Base-by-base conservation (phyloP, 2,113 vertebrate species). In the Lethenteron camtschaticum region DNA sequence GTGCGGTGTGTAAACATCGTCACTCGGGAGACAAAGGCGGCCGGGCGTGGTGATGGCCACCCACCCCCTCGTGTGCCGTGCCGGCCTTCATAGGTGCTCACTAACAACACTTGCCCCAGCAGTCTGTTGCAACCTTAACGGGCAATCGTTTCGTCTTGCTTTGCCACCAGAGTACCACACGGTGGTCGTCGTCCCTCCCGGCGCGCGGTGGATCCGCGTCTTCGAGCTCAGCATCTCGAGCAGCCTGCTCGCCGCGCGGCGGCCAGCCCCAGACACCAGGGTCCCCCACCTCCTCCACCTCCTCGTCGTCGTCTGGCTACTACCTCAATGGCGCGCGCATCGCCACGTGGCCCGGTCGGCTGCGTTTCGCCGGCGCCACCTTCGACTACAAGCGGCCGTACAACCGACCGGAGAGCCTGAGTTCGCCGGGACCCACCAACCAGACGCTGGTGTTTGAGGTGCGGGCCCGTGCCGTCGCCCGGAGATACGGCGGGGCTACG, bases 391-490 rank as follows among this genome's bases (percentile, higher is more conserved):
- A 86, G 58, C 87, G 90, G 12, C 79, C 88, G 69, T 83, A 84
- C 68, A 82, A 81, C 78, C 83, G 76, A 56, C 89, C 87, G 0
- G 94, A 96, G 80, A 90, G 83, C 14, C 83, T 99, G 68, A 86
- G 80, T 3, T 83, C 89, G 0, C 73, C 82, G 0, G 94, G 94
- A 68, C 90, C 94, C 1, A 96, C 87, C 72, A 96, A 96, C 73
- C 90, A 96, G 84, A 95, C 88, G 0, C 82, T 99, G 73, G 83
- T 89, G 78, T 89, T 99, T 83, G 90, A 96, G 81, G 92, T 99
- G 86, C 90, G 90, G 73, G 72, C 63, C 24, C 24, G n/a, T 9
- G 63, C 10, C 6, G 59, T 66, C 9, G 41, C 41, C 41, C 41
- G 41, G 5, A 5, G 41, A 41, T 41, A 41, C 6, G 41, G 41